Base-by-base conservation (phyloP, 1,140 invertebrate genomes). In the Seison nebaliae region DNA sequence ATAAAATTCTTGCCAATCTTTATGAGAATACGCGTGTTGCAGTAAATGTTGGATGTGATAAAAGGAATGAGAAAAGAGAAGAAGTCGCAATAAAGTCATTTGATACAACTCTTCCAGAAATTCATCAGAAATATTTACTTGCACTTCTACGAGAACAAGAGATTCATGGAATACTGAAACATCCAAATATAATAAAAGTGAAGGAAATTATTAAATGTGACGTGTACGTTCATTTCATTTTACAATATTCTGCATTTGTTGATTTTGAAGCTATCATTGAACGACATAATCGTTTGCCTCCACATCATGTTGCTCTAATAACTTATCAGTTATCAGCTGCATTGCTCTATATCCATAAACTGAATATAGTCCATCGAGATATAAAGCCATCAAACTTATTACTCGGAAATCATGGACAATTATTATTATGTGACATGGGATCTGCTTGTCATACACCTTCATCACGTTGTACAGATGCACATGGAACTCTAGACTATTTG, bases 371-470 rank as follows among this genome's bases (percentile, higher is more conserved):
- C 43, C 86, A 94, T 56, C 63, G 84, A 40, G 58, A 60, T 30
- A 59, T 91, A 11, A 91, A 91, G 57, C 80, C 80, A 15, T 81
- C 91, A 53, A 93, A 93, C 61, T 61, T 93, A 31, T 55, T 93
- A 1, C 62, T 93, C 14, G 76, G 77, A 18, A 55, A 68, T 18
- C 71, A 73, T 42, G 74, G 73, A 34, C 73, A 83, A 47, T 58
- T 88, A 8, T 91, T 91, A 65, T 83, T 93, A 45, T 79, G 79
- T 22, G 83, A 93, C 60, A 91, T 93, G 62, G 83, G 83, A 4
- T 40, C 24, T 23, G 40, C 28, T 15, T 30, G 24, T 6, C 38
- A 41, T 30, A 30, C 19, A 34, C 21, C 32, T 20, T 42, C 41
- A 45, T 60, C 42, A 43, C 72, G 78, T 54, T 66, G 83, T 33